Conservation (phyloP, 2,113 vertebrate species). For the Psilopsiagon aurifrons region DNA sequence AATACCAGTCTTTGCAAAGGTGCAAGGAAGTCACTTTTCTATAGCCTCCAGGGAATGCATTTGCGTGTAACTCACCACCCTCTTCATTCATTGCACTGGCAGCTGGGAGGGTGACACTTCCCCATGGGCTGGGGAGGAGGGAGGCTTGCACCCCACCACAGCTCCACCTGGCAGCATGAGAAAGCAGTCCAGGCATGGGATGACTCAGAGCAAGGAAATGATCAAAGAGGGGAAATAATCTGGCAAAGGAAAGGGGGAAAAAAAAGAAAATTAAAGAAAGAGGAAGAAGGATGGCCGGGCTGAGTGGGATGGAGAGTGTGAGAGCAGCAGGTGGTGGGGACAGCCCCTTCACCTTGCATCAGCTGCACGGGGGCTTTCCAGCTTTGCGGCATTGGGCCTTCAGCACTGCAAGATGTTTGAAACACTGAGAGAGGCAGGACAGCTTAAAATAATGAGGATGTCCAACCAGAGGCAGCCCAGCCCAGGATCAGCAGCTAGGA, state of each 20-base stretch:
- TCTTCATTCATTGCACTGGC: neutral
- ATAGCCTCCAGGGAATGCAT: neutral
- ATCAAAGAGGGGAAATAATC: neutral
- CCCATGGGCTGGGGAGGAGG: neutral
- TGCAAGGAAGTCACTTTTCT: neutral
- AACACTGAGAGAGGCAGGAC: neutral
- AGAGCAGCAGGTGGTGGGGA: neutral
- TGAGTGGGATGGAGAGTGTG: neutral
- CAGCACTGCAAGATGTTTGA: neutral
- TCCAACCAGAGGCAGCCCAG: neutral
- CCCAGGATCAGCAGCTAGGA: neutral
- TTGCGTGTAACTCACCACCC: conserved; percentile 4
- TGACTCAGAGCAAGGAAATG: neutral
- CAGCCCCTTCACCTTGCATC: neutral
- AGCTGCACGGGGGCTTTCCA: accelerated
- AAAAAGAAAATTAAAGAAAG: neutral
- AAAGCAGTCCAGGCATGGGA: neutral
- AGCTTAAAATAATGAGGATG: neutral
- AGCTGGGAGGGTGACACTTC: neutral
- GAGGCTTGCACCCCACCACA: neutral
- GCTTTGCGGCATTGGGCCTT: neutral
- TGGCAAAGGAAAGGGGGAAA: neutral
- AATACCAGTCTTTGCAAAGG: neutral
- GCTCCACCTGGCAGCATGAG: accelerated
- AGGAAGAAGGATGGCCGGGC: neutral